Base-by-base conservation (phyloP, 2,888 invertebrate genomes). In the Conops quadrifasciatus region DNA sequence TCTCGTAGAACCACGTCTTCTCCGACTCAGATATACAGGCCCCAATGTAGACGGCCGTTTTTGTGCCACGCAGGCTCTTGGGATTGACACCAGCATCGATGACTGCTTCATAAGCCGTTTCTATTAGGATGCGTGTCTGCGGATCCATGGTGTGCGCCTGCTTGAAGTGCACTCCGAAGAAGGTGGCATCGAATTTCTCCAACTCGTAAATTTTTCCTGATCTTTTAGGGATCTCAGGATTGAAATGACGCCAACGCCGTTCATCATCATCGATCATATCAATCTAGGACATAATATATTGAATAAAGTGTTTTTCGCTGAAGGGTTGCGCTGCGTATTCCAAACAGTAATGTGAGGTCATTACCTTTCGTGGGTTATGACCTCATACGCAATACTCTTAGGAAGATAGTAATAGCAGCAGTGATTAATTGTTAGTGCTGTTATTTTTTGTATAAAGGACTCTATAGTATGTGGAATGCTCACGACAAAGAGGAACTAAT, bases 191-290 rank as follows among this genome's bases (percentile, higher is more conserved):
- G 80, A 94, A 94, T 80, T 92, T 92, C 75, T 89, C 88, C 16
- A 93, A 88, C 76, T 90, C 87, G 78, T 89, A 88, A 67, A 94
- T 87, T 83, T 93, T 93, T 36, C 94, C 94, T 0, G 90, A 90
- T 13, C 93, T 87, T 76, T 89, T 89, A 0, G 94, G 94, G 74
- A 94, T 91, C 80, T 93, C 93, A 0, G 91, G 90, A 79, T 91
- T 90, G n/a, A 88, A 88, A 36, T 89, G 87, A 71, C 89, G 88
- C 95, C 94, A 96, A 76, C 95, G 89, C 53, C 91, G 88, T 74
- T 90, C 90, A 80, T 93, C 93, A 28, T 91, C 93, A 67, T 94
- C 93, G 71, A 96, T 90, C 88, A 96, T 90, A 80, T 97, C 95
- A 76, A 93, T 89, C 87, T 92, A 56, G 15, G n/a, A 43, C 5